Conservation (phyloP, 2,113 vertebrate species). For the Pungitius pungitius region DNA sequence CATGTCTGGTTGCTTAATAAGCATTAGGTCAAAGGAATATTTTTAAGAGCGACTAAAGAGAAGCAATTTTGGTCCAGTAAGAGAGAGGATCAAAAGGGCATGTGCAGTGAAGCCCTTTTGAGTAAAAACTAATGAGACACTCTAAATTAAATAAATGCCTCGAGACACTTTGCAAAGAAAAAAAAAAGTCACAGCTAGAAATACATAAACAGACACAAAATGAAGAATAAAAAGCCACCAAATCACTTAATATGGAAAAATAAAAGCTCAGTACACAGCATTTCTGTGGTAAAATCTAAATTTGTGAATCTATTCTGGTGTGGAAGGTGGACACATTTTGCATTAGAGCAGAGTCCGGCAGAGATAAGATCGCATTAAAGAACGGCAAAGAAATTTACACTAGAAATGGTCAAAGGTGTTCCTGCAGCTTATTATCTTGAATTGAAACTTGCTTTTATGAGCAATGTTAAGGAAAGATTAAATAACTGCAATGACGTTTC, state of each 20-base stretch:
- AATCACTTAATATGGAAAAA: background rate
- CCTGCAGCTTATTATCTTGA: conserved; percentile 17
- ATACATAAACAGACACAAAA: background rate
- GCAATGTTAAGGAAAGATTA: conserved; percentile 9
- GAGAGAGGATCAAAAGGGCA: conserved; percentile 33
- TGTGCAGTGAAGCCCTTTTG: conserved; percentile 12
- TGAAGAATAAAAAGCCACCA: background rate
- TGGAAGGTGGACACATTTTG: conserved; percentile 25
- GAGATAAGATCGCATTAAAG: conserved; percentile 44
- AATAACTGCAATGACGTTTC: background rate
- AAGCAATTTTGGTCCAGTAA: conserved; percentile 15
- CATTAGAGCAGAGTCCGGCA: conserved; percentile 38
- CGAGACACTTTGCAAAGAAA: background rate
- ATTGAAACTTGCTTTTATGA: conserved; percentile 27
- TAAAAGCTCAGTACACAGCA: conserved; percentile 9
- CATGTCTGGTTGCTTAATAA: conserved; percentile 25
- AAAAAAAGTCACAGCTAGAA: background rate
- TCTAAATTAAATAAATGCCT: conserved; percentile 4
- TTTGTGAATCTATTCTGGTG: conserved; percentile 16
- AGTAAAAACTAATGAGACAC: conserved; percentile 24
- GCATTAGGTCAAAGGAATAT: conserved; percentile 41
- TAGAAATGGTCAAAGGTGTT: conserved; percentile 6
- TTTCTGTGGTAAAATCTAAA: background rate
- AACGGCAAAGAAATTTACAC: conserved; percentile 17
- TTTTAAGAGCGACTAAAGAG: conserved; percentile 24